Base-by-base conservation (phyloP, 2,797 vertebrate genomes). In the Lophotriccus pileatus region DNA sequence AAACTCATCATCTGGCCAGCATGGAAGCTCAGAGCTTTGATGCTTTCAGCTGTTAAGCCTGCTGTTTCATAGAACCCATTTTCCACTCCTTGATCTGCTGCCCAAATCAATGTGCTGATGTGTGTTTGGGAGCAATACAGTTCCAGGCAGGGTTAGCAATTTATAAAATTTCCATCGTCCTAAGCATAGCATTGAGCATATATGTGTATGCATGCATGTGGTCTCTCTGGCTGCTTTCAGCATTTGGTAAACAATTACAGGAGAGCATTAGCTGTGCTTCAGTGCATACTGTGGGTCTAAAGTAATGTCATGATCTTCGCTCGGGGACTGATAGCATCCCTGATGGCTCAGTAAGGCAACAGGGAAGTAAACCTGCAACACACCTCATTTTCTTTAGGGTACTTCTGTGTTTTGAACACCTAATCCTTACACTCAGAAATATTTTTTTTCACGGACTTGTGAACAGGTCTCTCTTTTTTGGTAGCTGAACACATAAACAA, bases 1-100 rank as follows among this genome's bases (percentile, higher is more conserved):
- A 97, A 96, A 66, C 92, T 91, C 94, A 96, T 97, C 92, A 96
- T n/a, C 56, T 95, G 93, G 86, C 44, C 95, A 96, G 94, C 87
- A 59, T 95, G 95, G 89, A 93, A 50, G 77, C 66, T 91, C 5
- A 9, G 53, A 70, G 58, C 37, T 90, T 95, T 72, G 74, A 88
- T 79, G 50, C 50, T 93, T 95, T 95, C 94, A 92, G 93, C 92
- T 96, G 87, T 89, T 96, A 95, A 91, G 68, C 88, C 85, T 83
- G 58, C 37, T 89, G 87, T 73, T 97, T 72, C 84, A 43, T 14
- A 92, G 58, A 82, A 69, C n/a, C 12, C 58, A 75, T 53, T 88
- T 97, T 84, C 78, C 84, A 12, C 89, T 89, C 69, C 76, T 49
- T 25, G 64, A 64, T 92, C 19, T 89, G 68, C 88, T 96, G 59